Conservation (phyloP, 2,888 invertebrate genomes). For the Eupeodes luniger region DNA sequence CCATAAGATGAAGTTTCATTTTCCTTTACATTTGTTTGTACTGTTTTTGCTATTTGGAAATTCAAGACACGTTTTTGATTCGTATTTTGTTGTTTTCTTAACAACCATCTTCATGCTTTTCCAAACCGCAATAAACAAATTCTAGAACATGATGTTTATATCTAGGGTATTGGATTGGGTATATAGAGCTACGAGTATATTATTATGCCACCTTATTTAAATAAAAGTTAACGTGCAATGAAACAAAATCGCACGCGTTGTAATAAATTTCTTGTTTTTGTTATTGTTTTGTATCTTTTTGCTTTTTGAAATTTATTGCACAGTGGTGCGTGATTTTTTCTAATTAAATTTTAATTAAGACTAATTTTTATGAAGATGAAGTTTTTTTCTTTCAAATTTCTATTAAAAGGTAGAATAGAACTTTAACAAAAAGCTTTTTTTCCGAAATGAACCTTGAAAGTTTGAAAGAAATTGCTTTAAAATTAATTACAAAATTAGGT, state of each 20-base stretch:
- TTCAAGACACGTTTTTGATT: constrained; percentile 30
- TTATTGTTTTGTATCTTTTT: background rate
- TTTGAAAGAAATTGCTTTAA: too few species aligned
- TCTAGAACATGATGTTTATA: background rate
- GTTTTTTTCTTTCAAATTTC: background rate
- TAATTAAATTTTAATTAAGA: constrained; percentile 32
- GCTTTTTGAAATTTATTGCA: background rate
- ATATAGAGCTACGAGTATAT: background rate
- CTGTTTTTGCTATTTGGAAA: background rate
- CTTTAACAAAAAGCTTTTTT: too few species aligned
- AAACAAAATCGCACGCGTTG: background rate
- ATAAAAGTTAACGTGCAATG: constrained; percentile 6
- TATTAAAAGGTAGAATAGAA: too few species aligned
- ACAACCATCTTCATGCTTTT: constrained; percentile 10
- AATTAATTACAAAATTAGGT: too few species aligned
- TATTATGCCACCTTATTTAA: constrained; percentile 6
- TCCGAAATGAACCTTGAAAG: too few species aligned
- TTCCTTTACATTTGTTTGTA: background rate
- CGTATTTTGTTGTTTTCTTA: constrained; percentile 19
- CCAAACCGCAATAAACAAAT: constrained; percentile 22
- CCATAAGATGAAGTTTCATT: background rate
- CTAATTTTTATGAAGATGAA: background rate
- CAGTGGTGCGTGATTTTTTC: constrained; percentile 5
- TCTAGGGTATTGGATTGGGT: background rate
- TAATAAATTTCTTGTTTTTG: constrained; percentile 8